A percentile compares a stretch with the other conserved stretches of the same genome.
Evolutionary conservation across 2,888 invertebrate genomes (phyloP).

Genomic region (Tenthredo notha): DNA sequence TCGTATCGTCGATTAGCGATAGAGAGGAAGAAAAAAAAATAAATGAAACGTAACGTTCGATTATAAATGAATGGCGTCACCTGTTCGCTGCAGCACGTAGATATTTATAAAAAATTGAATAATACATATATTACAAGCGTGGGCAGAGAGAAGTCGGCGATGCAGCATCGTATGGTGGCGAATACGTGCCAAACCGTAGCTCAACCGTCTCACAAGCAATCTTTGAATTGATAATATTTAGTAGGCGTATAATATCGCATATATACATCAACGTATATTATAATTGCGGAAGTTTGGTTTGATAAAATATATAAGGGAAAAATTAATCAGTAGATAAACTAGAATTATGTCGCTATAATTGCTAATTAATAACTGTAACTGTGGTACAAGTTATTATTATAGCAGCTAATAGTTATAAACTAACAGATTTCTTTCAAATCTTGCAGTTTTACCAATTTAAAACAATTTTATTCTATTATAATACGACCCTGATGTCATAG

Average conservation of each 20-base stretch:
- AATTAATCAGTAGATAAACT: not conserved
- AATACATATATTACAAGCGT: constrained; percentile 24
- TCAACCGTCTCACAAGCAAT: not conserved
- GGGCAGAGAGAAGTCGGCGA: not conserved
- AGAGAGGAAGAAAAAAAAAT: not conserved
- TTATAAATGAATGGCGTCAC: constrained; percentile 33
- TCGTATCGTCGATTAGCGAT: not conserved
- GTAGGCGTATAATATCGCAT: constrained; percentile 20
- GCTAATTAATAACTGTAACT: not conserved
- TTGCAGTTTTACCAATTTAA: not conserved
- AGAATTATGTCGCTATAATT: constrained; percentile 7
- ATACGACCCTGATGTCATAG: not conserved
- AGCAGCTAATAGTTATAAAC: not conserved
- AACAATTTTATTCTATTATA: not conserved
- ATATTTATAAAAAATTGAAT: not conserved
- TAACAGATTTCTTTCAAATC: not conserved
- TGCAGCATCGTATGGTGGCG: not conserved
- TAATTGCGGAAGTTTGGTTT: constrained; percentile 27
- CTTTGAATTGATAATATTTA: constrained; percentile 28
- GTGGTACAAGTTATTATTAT: not conserved
- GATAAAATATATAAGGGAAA: constrained; percentile 3
- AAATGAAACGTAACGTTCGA: not conserved
- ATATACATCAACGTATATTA: not conserved
- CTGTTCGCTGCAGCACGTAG: constrained; percentile 6
- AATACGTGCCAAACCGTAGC: constrained; percentile 2